Evolutionary conservation across 2,888 invertebrate genomes (phyloP).

Genomic region (Torymus texanus): DNA sequence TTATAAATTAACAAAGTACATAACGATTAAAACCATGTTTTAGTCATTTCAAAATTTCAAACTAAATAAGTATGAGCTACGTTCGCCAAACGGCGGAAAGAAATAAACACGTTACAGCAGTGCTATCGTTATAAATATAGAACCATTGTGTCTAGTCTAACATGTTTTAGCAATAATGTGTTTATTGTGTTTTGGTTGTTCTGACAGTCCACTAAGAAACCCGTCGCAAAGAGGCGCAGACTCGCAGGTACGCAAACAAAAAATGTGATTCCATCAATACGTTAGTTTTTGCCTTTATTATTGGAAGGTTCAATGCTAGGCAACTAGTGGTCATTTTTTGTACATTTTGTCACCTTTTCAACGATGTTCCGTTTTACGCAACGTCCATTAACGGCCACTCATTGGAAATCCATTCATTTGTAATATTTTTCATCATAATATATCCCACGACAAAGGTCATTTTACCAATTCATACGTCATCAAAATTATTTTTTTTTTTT

Average conservation of each 20-base stretch:
- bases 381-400: slow-evolving; percentile 53
- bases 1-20: not conserved
- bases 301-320: slow-evolving; percentile 50
- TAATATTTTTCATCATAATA: slow-evolving; percentile 52
- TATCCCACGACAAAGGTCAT: slow-evolving; percentile 35
- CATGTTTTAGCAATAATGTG: slow-evolving; percentile 60
- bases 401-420: slow-evolving; percentile 52
- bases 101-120: slow-evolving; percentile 46
- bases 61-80: not conserved
- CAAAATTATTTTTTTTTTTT: slow-evolving; percentile 44
- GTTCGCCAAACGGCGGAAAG: slow-evolving; percentile 6
- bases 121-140: slow-evolving; percentile 51
- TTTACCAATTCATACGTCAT: slow-evolving; percentile 54
- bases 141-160: slow-evolving; percentile 59
- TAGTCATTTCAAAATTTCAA: no score
- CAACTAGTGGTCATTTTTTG: slow-evolving; percentile 53
- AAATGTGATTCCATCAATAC: slow-evolving; percentile 59
- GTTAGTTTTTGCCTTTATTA: slow-evolving; percentile 57
- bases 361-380: slow-evolving; percentile 50
- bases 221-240: slow-evolving; percentile 73
- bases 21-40: no score
- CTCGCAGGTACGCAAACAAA: slow-evolving; percentile 72
- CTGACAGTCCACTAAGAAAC: slow-evolving; percentile 74
- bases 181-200: slow-evolving; percentile 70
- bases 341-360: slow-evolving; percentile 49